Conservation (phyloP, 2,113 vertebrate species). For the Lagopus leucura region DNA sequence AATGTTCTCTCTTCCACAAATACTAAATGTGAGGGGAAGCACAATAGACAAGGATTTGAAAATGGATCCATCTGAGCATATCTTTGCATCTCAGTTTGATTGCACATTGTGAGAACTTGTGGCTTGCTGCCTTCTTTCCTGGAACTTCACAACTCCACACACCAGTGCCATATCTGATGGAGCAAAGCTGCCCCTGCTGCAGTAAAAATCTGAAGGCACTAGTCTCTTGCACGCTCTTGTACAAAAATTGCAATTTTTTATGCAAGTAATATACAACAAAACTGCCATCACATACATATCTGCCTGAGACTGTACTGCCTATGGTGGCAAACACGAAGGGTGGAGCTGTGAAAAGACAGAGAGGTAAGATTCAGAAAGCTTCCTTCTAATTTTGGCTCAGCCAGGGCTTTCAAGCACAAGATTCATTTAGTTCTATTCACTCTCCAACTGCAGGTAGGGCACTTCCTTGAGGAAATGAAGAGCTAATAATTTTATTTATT, state of each 20-base stretch:
- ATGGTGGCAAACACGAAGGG: neutral
- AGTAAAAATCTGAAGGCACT: neutral
- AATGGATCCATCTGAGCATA: neutral
- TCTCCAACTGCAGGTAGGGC: neutral
- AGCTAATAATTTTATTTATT: neutral
- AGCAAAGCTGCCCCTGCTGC: neutral
- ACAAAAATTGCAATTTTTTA: neutral
- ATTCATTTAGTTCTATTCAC: neutral
- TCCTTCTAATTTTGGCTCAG: neutral
- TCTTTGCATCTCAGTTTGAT: neutral
- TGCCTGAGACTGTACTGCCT: neutral
- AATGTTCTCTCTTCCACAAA: neutral
- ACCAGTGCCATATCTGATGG: neutral
- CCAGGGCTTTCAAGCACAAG: accelerated
- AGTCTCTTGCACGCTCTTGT: neutral
- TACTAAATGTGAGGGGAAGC: neutral
- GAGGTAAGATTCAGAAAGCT: neutral
- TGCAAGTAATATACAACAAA: neutral
- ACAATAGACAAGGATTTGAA: neutral
- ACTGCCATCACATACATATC: accelerated
- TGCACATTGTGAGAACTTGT: neutral
- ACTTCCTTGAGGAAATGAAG: neutral
- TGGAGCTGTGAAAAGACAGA: neutral
- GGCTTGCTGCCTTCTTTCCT: neutral
- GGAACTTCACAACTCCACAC: neutral